A percentile compares a stretch with the other conserved stretches of the same genome.
These are phyloP conservation scores for Epinephelus awoara DNA, from an alignment of 2,797 vertebrate species.

Conservation along the genomic window DNA sequence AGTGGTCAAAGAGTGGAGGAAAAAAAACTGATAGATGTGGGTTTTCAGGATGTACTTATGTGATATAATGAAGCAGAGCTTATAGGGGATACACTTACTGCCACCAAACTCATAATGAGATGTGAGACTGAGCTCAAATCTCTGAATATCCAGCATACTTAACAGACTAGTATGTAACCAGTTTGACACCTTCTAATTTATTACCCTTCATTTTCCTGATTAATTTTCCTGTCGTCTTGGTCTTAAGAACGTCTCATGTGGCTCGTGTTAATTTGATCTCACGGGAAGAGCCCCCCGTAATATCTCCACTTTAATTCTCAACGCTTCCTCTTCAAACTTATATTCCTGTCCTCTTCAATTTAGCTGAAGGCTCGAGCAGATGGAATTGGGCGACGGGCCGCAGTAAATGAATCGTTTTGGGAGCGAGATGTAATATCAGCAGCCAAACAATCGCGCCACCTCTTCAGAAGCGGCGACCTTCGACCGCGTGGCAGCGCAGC, in stretches of 20 bases:
- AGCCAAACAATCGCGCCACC: conserved; percentile 59
- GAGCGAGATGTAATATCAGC: conserved; percentile 53
- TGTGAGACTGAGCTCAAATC: conserved; percentile 16
- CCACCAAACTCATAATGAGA: conserved; percentile 38
- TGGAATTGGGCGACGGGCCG: conserved; percentile 38
- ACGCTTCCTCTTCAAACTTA: conserved; percentile 58
- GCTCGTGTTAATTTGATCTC: conserved; percentile 68
- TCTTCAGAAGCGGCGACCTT: conserved; percentile 59
- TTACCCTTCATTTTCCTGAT: conserved; percentile 67
- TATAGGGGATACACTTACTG: conserved; percentile 10
- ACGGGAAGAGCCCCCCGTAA: conserved; percentile 43
- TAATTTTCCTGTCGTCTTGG: conserved; percentile 59
- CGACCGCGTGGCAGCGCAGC: conserved; percentile 37
- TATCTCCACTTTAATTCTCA: conserved; percentile 61
- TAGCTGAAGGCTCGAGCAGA: conserved; percentile 62
- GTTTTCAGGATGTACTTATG: conserved; percentile 21
- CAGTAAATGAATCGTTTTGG: conserved; percentile 39
- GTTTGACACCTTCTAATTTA: conserved; percentile 60
- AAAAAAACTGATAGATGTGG: conserved; percentile 18
- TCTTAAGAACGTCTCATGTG: conserved; percentile 51
- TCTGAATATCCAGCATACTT: conserved; percentile 26
- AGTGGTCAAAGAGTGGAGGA: too few relatives aligned
- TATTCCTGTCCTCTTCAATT: conserved; percentile 59
- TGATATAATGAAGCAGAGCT: conserved; percentile 30
- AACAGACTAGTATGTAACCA: conserved; percentile 43